A percentile compares a stretch with the other conserved stretches of the same genome.
Conservation (phyloP, 2,113 vertebrate genomes). For the Alectura lathami region DNA sequence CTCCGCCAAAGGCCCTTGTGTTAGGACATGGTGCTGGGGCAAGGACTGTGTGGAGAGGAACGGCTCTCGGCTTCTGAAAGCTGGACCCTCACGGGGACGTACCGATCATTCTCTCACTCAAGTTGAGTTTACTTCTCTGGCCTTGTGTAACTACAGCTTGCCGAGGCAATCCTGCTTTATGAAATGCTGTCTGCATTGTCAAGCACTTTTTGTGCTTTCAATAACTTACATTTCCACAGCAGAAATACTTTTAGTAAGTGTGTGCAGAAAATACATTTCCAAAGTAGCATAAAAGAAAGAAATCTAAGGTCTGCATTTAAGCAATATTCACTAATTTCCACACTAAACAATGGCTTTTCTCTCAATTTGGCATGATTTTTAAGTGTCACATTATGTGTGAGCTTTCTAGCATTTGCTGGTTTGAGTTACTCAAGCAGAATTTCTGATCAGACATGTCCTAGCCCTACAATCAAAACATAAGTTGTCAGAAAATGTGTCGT, state of each 20-base stretch:
- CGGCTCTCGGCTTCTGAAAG: background rate
- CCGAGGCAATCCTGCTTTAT: background rate
- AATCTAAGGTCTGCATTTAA: background rate
- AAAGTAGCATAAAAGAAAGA: background rate
- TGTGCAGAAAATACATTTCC: background rate
- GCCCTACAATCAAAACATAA: background rate
- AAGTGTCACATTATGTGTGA: background rate
- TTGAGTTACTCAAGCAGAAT: background rate
- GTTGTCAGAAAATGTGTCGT: background rate
- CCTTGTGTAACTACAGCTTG: background rate
- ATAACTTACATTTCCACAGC: background rate
- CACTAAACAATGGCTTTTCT: background rate
- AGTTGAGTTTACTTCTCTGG: background rate
- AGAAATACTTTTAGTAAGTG: background rate
- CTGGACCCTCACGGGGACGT: background rate
- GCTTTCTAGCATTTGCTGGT: background rate
- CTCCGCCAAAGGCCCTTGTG: background rate
- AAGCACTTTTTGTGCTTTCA: background rate
- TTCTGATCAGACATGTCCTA: background rate
- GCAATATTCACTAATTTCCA: background rate
- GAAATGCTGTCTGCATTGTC: background rate
- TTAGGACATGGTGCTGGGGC: fast-evolving
- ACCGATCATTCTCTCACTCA: fast-evolving
- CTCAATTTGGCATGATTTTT: background rate
- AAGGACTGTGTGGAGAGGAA: fast-evolving